Base-by-base conservation (phyloP, 2,888 invertebrate genomes). In the Meta bourneti region DNA sequence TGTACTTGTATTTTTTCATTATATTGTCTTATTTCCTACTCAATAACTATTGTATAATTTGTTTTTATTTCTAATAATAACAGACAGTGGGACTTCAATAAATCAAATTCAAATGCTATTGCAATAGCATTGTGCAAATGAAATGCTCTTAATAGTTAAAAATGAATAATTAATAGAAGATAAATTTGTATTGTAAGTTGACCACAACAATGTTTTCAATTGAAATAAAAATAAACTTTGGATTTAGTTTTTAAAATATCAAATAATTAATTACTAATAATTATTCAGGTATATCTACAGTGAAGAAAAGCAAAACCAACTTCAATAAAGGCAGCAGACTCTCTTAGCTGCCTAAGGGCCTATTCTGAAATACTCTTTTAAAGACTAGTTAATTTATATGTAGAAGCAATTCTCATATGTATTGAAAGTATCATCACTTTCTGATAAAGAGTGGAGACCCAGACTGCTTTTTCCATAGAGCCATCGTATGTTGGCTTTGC, bases 321-420 rank as follows among this genome's bases (percentile, higher is more conserved):
- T 61, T 7, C 61, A 61, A 77, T 16, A 71, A 52, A 48, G 7
- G 77, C 48, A 85, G 85, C 75, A 81, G 11, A 88, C 52, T 48
- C 1, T 49, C 20, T 74, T 88, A 88, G 88, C 80, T 88, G 88
- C 88, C 88, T 79, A n/a, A 49, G 88, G 88, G 81, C 88, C 48
- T 81, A 20, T 86, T 75, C 19, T 69, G 6, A 78, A 69, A 86
- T 78, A 78, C 70, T 75, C 16, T 74, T 54, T 54, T 71, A 61
- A n/a, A 91, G 91, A 92, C 91, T 92, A 92, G 91, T 83, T 16
- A 54, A 52, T 77, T 95, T 95, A 96, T 94, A 96, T 96, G 94
- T 96, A 96, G 94, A 96, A 96, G 94, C 96, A 96, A 95, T 96
- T 96, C 94, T 96, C 96, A 94, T 96, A 96, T 93, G 96, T 96